phyloP scores from a whole-genome alignment of 2,113 vertebrate genomes.

The Marmota flaviventris region DNA sequence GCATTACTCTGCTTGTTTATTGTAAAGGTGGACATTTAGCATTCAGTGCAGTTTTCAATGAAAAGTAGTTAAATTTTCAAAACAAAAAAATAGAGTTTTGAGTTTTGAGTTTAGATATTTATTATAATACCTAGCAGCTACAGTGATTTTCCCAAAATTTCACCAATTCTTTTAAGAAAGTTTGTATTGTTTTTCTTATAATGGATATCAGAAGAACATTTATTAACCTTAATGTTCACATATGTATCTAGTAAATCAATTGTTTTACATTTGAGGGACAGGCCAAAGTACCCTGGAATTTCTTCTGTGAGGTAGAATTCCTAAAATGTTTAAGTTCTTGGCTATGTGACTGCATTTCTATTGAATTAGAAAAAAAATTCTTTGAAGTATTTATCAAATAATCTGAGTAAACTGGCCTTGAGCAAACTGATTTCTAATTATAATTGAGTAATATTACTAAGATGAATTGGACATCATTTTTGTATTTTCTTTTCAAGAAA shows the following conservation, averaged over 20 bases:
- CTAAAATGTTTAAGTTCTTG: slow-evolving; percentile 7
- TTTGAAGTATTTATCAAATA: slow-evolving; percentile 55
- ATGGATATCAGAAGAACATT: slow-evolving; percentile 11
- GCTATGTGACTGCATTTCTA: neutral
- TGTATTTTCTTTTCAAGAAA: neutral
- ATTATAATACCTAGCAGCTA: slow-evolving; percentile 9
- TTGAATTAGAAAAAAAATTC: slow-evolving; percentile 3
- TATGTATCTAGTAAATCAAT: neutral
- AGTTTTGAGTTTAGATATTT: slow-evolving; percentile 7
- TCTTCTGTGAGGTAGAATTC: neutral
- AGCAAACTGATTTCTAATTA: neutral
- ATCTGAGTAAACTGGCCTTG: neutral
- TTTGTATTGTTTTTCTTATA: neutral
- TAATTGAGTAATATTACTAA: neutral
- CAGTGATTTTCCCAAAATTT: slow-evolving; percentile 30
- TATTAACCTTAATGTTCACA: neutral
- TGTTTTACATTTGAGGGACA: neutral
- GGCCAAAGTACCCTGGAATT: neutral
- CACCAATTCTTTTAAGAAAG: slow-evolving; percentile 4
- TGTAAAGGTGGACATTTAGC: too few species aligned
- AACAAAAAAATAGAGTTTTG: neutral
- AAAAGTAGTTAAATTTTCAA: too few species aligned
- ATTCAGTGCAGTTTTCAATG: too few species aligned
- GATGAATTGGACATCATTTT: neutral
- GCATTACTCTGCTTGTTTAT: too few species aligned